A percentile compares a stretch with the other conserved stretches of the same genome.
These are phyloP conservation scores for Indicator indicator DNA, from an alignment of 2,113 vertebrate species.

Conservation along the genomic window DNA sequence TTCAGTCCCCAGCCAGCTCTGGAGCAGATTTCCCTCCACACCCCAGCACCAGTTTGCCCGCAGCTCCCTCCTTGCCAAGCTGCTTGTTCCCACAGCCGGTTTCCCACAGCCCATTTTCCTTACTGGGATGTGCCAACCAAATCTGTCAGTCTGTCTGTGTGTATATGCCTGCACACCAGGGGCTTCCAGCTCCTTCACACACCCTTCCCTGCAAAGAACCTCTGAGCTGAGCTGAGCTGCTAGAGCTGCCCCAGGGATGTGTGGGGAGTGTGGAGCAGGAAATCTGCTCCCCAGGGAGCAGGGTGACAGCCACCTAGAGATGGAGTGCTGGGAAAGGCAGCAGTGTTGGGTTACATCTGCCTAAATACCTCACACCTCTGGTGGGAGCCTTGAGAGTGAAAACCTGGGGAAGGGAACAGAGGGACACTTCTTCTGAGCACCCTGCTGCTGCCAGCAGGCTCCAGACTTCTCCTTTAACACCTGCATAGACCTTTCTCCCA, in stretches of 20 bases:
- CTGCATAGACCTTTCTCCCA: fast-evolving
- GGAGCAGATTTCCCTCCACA: not conserved
- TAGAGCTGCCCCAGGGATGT: not conserved
- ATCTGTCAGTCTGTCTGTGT: not conserved
- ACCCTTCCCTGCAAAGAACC: not conserved
- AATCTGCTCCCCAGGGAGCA: not conserved
- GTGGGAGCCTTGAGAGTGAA: not conserved
- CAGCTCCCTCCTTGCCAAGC: not conserved
- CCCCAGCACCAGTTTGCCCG: not conserved
- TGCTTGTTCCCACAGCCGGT: not conserved
- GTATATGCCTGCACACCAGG: not conserved
- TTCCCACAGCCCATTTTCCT: not conserved
- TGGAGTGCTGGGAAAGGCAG: not conserved
- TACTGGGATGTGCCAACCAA: not conserved
- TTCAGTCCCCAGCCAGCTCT: fast-evolving
- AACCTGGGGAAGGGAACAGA: not conserved
- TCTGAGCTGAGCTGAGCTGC: not conserved
- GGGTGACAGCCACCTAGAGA: not conserved
- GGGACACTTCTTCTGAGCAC: not conserved
- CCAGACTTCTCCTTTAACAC: not conserved
- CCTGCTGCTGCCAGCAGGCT: not conserved
- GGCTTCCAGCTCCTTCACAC: not conserved
- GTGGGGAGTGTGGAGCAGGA: fast-evolving
- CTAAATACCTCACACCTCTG: not conserved
- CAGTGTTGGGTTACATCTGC: not conserved